Evolutionary conservation across 2,113 vertebrate genomes (phyloP), one percentile per base, ranked within the genome.

Genomic region (Barbus barbus): DNA sequence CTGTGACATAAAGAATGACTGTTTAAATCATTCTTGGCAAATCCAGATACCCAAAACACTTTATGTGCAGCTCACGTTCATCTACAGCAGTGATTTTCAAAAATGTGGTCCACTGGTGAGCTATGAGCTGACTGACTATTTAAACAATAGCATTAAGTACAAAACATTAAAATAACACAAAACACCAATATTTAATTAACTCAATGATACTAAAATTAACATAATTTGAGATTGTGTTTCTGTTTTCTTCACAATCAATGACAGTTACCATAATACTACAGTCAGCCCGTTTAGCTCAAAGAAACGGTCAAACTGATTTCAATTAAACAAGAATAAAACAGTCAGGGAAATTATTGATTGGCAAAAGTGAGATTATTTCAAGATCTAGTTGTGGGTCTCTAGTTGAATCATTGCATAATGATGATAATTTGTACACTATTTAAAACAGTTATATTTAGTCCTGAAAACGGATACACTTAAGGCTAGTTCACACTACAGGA

Each of bases 1-100:
- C 96, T 97, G 38, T 33, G 18, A 81, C 41, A 78, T 3, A 3
- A 67, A 44, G 16, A 44, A 63, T 6, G 33, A 26, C n/a, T 3
- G 7, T 44, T 44, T 63, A 44, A 63, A 44, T 46, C 38, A 79
- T 61, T 28, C 9, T 28, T 63, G 38, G 58, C 24, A 26, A 26
- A 46, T 78, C 46, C 28, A 28, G 24, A 61, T 9, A 78, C 13
- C 12, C 56, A 16, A 11, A 61, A 61, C 31, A 77, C 33, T 38
- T 26, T 14, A 14, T 4, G 6, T 41, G 20, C 36, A 36, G 48
- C 8, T 56, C 74, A 56, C 2, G 0, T 77, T 56, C 22, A 38
- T 38, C 31, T 58, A 58, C 3, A 14, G 1, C 31, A 58, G 7
- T 14, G 33, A 38, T 38, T 36, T 8, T 36, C n/a, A 33, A 69